Percentiles rank a stretch among this genome's conserved stretches.
phyloP scores from a whole-genome alignment of 2,797 vertebrate species.

The Sarcoramphus papa region DNA sequence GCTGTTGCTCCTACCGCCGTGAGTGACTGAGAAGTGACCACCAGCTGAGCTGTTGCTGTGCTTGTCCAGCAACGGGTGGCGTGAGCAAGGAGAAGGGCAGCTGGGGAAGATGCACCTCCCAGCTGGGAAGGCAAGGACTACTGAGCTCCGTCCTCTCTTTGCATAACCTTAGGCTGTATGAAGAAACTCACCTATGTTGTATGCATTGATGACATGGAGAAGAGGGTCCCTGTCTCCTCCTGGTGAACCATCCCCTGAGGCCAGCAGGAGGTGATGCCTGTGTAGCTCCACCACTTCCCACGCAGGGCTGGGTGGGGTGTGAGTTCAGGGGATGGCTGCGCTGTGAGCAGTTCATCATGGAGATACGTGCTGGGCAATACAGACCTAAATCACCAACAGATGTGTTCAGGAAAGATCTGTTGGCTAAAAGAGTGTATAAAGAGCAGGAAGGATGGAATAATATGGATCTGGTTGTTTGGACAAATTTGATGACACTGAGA shows the following conservation, averaged over 20 bases:
- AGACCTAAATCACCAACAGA: neutral
- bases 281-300: neutral
- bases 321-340: neutral
- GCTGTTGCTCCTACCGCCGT: neutral
- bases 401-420: neutral
- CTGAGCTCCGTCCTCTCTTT: neutral
- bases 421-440: neutral
- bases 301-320: neutral
- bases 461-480: neutral
- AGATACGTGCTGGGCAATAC: neutral
- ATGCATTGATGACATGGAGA: accelerated
- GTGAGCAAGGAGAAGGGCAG: accelerated
- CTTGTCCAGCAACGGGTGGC: neutral
- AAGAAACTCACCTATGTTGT: neutral
- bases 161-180: neutral
- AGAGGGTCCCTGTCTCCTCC: neutral
- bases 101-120: neutral
- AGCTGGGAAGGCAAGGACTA: neutral
- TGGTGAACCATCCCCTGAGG: neutral
- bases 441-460: neutral
- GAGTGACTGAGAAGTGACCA: neutral
- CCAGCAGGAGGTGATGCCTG: neutral
- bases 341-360: neutral
- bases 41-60: neutral
- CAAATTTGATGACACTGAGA: neutral